Percentiles rank a stretch among this genome's conserved stretches.
Conservation (phyloP, 92 coral and sea anemone species). For the Plumapathes pennacea region DNA sequence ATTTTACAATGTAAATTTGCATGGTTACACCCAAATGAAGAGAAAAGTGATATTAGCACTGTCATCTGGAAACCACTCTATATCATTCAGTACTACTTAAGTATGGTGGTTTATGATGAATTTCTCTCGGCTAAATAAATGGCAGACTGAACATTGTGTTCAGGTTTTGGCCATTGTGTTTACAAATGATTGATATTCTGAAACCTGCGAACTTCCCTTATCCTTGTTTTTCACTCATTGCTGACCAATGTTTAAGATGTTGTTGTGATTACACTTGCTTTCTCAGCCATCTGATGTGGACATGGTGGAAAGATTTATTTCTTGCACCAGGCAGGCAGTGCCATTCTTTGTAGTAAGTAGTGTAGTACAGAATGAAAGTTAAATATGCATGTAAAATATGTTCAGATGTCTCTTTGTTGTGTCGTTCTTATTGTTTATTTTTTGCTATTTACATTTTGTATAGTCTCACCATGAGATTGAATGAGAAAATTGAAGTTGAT, state of each 20-base stretch:
- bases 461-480: too few species aligned
- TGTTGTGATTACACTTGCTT: not conserved
- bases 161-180: conserved; percentile 53
- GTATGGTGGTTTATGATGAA: conserved; percentile 38
- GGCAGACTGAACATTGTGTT: conserved; percentile 40
- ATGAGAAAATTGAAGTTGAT: too few species aligned
- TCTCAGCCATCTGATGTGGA: conserved; percentile 80
- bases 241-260: not conserved
- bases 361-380: not conserved
- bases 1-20: not conserved
- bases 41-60: conserved; percentile 19
- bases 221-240: too few species aligned
- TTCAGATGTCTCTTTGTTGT: not conserved
- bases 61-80: conserved; percentile 18
- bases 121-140: conserved; percentile 99
- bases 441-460: not conserved
- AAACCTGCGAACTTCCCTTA: conserved; percentile 2
- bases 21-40: conserved; percentile 2
- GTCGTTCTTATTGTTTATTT: not conserved
- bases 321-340: conserved; percentile 89
- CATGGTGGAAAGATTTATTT: conserved; percentile 68
- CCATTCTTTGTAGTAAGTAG: conserved; percentile 87
- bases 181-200: conserved; percentile 35
- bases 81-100: conserved; percentile 15
- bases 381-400: not conserved